A percentile compares a stretch with the other conserved stretches of the same genome.
Conservation (phyloP, 2,113 vertebrate species). For the Xiphophorus hellerii region DNA sequence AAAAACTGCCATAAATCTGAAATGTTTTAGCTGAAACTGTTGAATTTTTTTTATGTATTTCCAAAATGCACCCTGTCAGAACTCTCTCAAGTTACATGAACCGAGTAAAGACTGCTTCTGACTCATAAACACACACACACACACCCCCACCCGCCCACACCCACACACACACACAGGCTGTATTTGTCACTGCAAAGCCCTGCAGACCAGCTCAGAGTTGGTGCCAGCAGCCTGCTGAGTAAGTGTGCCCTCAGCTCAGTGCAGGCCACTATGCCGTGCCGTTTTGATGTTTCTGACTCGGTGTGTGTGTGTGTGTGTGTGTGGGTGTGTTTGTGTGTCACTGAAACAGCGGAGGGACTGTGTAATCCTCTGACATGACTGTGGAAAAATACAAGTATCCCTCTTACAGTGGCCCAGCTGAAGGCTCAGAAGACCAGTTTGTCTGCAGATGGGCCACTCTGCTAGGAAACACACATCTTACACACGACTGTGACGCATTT, state of each 20-base stretch:
- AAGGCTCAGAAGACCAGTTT: constrained; percentile 61
- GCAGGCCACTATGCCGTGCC: constrained; percentile 51
- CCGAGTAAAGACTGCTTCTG: constrained; percentile 28
- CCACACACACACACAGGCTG: constrained; percentile 24
- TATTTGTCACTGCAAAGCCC: constrained; percentile 68
- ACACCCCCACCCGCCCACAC: constrained; percentile 19
- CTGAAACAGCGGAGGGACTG: constrained; percentile 70
- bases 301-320: constrained; percentile 46
- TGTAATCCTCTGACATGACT: constrained; percentile 76
- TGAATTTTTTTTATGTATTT: not conserved
- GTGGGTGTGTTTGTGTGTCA: constrained; percentile 48
- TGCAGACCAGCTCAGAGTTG: constrained; percentile 64
- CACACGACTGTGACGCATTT: constrained; percentile 30
- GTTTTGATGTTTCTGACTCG: constrained; percentile 65
- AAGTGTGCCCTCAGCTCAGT: constrained; percentile 53
- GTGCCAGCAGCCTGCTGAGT: constrained; percentile 67
- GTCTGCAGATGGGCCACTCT: constrained; percentile 38
- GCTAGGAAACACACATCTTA: constrained; percentile 7
- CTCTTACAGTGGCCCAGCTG: constrained; percentile 66
- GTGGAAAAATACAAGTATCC: constrained; percentile 78
- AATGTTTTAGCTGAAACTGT: not conserved
- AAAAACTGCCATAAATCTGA: not conserved
- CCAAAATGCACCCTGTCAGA: not conserved
- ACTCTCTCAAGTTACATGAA: not conserved
- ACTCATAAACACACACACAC: constrained; percentile 26